Base-by-base conservation (phyloP, 2,113 vertebrate species). In the Takifugu flavidus region DNA sequence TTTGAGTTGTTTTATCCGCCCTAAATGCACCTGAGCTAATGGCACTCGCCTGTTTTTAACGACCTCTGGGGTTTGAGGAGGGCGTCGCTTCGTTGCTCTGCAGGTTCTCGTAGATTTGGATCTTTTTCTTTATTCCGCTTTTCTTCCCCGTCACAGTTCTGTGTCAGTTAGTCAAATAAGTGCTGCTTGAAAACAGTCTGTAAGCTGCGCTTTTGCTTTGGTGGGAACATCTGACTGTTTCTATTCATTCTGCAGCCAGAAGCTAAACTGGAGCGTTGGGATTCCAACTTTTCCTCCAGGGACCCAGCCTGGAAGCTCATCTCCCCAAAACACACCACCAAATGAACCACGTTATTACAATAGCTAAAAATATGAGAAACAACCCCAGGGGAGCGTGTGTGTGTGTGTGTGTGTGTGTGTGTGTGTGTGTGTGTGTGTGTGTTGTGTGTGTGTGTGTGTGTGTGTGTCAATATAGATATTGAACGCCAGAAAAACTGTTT, bases 381-480 rank as follows among this genome's bases (percentile, higher is more conserved):
- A 63, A 71, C 72, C 80, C 70, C 53, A 42, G 55, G 70, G 77
- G 70, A 61, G 53, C 10, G 52, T 56, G 20, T 65, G 63, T 6
- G 44, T 3, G 44, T 49, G n/a, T 83, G 82, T 83, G 52, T 57
- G 20, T 70, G 63, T n/a, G 44, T 46, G 44, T 49, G n/a, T 85
- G 82, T 82, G 52, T 61, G 20, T 67, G 61, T 46, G 45, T n/a
- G 45, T 51, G n/a, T 85, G 80, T 83, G 52, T 61, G 20, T 70
- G 63, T 46, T 46, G 45, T 50, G n/a, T 84, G 82, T 83, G 51
- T 60, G n/a, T 70, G 63, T 43, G 51, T 60, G n/a, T 70, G 63
- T n/a, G n/a, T n/a, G n/a, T 85, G 82, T 83, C 72, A 85, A 87
- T 83, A 87, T 78, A 71, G 15, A 13, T 78, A 62, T 74, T 75